Evolutionary conservation across 1,140 invertebrate genomes (phyloP).

Genomic region (Drosophila nigromelanica): DNA sequence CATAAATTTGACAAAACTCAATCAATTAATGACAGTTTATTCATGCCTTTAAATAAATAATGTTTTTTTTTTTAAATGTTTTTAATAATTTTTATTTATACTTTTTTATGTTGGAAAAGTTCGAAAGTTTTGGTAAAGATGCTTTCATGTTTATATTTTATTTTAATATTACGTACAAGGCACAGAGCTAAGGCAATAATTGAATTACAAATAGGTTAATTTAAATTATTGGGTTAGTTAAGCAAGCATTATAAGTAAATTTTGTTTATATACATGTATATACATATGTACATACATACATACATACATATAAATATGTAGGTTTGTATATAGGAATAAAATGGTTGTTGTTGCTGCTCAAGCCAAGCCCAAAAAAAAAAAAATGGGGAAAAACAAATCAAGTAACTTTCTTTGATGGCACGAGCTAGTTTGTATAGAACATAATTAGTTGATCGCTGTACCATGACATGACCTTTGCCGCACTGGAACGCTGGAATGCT

Average conservation of each 20-base stretch:
- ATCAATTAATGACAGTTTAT: no score
- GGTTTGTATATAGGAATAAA: no score
- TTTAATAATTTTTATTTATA: no score
- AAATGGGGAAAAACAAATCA: not conserved
- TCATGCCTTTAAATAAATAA: no score
- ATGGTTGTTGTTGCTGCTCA: slow-evolving; percentile 5
- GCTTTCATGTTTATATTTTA: not conserved
- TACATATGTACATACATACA: no score
- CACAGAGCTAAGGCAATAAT: not conserved
- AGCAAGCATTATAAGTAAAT: slow-evolving; percentile 3
- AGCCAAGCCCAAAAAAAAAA: slow-evolving; percentile 18
- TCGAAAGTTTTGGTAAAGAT: no score
- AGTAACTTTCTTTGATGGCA: slow-evolving; percentile 52
- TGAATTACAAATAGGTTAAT: slow-evolving; percentile 10
- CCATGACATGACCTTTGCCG: slow-evolving; percentile 75
- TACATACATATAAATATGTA: no score
- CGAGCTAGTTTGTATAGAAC: slow-evolving; percentile 48
- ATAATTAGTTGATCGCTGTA: slow-evolving; percentile 77
- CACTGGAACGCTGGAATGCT: slow-evolving; percentile 10
- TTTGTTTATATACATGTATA: not conserved
- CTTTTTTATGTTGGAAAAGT: no score
- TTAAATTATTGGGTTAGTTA: slow-evolving; percentile 16
- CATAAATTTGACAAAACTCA: no score
- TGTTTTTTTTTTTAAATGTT: no score
- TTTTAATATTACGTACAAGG: no score